Percentiles rank a stretch among this genome's conserved stretches.
Evolutionary conservation across 2,113 vertebrate genomes (phyloP).

Genomic region (Coryphaenoides rupestris): DNA sequence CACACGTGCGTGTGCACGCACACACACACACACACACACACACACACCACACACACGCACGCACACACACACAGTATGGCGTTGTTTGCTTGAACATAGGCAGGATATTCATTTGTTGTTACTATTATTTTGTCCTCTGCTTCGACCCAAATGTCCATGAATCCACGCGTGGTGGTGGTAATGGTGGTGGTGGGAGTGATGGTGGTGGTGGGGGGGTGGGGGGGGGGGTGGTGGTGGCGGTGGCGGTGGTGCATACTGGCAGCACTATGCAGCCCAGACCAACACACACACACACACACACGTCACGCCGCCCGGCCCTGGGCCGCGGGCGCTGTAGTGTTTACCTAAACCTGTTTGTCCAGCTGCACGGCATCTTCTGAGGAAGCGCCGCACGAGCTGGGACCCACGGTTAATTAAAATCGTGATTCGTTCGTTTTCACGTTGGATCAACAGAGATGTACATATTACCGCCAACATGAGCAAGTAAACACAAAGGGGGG

Average conservation of each 20-base stretch:
- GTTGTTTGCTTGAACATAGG: too few species aligned
- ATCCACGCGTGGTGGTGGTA: constrained; percentile 58
- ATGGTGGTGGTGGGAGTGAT: too few species aligned
- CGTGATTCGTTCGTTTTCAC: constrained; percentile 66
- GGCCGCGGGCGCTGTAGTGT: too few species aligned
- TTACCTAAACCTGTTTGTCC: constrained; percentile 66
- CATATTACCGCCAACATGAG: constrained; percentile 33
- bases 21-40: too few species aligned
- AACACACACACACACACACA: too few species aligned
- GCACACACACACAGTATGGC: too few species aligned
- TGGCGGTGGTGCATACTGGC: constrained; percentile 23
- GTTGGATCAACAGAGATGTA: constrained; percentile 62
- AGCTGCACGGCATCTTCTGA: constrained; percentile 56
- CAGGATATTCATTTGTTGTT: too few species aligned
- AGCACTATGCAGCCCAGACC: constrained; percentile 41
- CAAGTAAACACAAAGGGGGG: constrained; percentile 44
- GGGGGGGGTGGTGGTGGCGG: constrained; percentile 22
- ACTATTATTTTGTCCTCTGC: too few species aligned
- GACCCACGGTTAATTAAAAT: constrained; percentile 71
- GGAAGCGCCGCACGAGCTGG: constrained; percentile 29
- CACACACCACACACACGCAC: too few species aligned
- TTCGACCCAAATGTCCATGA: constrained; percentile 50
- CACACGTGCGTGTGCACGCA: too few species aligned
- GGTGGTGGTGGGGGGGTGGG: too few species aligned
- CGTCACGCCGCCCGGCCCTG: constrained; percentile 11